Base-by-base conservation (phyloP, 2,888 invertebrate species). In the Chydorus sphaericus region DNA sequence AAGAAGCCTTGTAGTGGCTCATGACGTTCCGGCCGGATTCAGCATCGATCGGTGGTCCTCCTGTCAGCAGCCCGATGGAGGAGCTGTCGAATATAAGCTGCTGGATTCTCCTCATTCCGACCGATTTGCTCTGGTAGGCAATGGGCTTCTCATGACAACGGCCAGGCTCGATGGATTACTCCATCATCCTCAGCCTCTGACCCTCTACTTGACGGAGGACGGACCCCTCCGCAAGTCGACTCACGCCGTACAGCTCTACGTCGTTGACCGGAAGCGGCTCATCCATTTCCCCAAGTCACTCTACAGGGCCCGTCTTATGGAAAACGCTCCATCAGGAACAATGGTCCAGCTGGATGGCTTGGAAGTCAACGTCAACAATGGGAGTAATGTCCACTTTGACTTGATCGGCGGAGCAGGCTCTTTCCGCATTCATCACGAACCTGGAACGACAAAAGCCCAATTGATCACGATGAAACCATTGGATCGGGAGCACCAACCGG, bases 101-200 rank as follows among this genome's bases (percentile, higher is more conserved):
- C 71, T 87, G 65, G 85, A 88, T 65, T 85, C 84, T 52, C 85
- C 83, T 61, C 86, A 80, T 69, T 83, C 85, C 49, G 80, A 85
- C 62, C 90, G 83, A 71, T 91, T 92, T 70, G 85, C 91, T 10
- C 82, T 91, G 62, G 77, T 91, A 57, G 82, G 83, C 62, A 85
- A 89, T 69, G 91, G 91, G 54, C 79, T 89, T 57, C 81, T 92
- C 57, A 92, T 91, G 89, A 90, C 90, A 48, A 90, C 88, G 28
- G 81, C 86, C 37, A 87, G 89, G 66, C 77, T 91, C 39, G 79
- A 82, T 54, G 85, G 88, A 14, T 72, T 91, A 59, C 80, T 88
- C 59, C 83, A 89, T 68, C 78, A 80, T 61, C 85, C 86, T 0
- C 79, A 80, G 61, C 85, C 86, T 0, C 82, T 90, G 28, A 82